Conservation (phyloP, 2,888 invertebrate genomes). For the Brenthis hecate region DNA sequence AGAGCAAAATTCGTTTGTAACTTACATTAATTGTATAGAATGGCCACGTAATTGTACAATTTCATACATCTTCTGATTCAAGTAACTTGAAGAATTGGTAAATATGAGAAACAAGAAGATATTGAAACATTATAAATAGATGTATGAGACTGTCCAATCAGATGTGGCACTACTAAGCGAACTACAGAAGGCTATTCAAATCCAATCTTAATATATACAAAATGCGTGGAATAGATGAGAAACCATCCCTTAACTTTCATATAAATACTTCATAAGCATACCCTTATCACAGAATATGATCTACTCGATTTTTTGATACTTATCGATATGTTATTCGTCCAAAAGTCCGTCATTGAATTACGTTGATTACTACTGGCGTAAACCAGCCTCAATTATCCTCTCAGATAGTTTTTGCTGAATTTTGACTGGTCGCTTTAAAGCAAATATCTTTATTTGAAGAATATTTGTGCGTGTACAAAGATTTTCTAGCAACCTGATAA, state of each 20-base stretch:
- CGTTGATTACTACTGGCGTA: background rate
- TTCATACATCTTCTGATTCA: conserved; percentile 38
- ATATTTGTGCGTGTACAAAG: conserved; percentile 30
- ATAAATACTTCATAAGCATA: conserved; percentile 75
- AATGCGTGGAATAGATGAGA: conserved; percentile 56
- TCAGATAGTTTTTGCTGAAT: background rate
- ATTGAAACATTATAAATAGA: conserved; percentile 30
- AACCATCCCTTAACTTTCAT: conserved; percentile 50
- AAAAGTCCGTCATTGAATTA: conserved; percentile 18
- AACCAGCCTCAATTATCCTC: background rate
- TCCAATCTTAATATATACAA: conserved; percentile 69
- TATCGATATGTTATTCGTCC: conserved; percentile 67
- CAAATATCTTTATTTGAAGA: conserved; percentile 21
- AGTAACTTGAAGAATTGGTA: conserved; percentile 12
- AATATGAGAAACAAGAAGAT: conserved; percentile 15
- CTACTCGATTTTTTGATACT: conserved; percentile 62
- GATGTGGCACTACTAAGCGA: conserved; percentile 70
- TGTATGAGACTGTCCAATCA: conserved; percentile 50
- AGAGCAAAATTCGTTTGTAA: conserved; percentile 57
- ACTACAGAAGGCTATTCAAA: conserved; percentile 78
- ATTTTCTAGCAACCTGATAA: conserved; percentile 14
- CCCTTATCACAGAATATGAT: conserved; percentile 79
- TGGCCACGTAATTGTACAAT: conserved; percentile 68
- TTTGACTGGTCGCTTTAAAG: conserved; percentile 17
- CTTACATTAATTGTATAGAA: conserved; percentile 61